These are phyloP conservation scores for Masticophis lateralis DNA, from an alignment of 2,797 vertebrate genomes.

Conservation along the genomic window DNA sequence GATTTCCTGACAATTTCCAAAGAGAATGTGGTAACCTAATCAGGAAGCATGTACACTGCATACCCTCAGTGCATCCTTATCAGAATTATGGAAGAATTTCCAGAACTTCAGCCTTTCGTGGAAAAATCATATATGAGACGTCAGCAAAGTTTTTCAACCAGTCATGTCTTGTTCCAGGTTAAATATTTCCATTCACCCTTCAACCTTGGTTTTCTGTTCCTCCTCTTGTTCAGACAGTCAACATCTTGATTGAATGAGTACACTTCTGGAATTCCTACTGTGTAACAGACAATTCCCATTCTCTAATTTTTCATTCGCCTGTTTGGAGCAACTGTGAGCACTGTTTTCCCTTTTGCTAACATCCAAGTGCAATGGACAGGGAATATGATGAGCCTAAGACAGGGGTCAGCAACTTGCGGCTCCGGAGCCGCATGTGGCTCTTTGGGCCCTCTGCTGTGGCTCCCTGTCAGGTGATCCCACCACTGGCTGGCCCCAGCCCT, in stretches of 20 bases:
- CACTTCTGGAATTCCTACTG: background rate
- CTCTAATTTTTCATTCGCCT: background rate
- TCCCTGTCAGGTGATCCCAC: no score
- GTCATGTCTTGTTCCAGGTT: background rate
- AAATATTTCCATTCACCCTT: background rate
- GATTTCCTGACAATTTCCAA: background rate
- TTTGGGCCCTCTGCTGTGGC: no score
- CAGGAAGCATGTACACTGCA: background rate
- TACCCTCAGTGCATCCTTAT: background rate
- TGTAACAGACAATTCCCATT: background rate
- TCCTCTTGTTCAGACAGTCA: background rate
- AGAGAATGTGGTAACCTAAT: background rate
- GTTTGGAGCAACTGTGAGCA: no score
- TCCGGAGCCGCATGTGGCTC: no score
- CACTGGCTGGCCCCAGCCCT: no score
- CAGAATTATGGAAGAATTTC: background rate
- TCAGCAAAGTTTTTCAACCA: background rate
- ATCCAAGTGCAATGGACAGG: background rate
- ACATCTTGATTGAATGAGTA: background rate
- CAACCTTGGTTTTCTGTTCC: background rate
- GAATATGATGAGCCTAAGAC: background rate
- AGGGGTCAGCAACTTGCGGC: no score
- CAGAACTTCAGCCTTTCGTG: background rate
- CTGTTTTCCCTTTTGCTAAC: background rate
- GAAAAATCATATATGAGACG: background rate